A percentile compares a stretch with the other conserved stretches of the same genome.
Conservation (phyloP, 2,797 vertebrate genomes). For the Dendrocincla tyrannina region DNA sequence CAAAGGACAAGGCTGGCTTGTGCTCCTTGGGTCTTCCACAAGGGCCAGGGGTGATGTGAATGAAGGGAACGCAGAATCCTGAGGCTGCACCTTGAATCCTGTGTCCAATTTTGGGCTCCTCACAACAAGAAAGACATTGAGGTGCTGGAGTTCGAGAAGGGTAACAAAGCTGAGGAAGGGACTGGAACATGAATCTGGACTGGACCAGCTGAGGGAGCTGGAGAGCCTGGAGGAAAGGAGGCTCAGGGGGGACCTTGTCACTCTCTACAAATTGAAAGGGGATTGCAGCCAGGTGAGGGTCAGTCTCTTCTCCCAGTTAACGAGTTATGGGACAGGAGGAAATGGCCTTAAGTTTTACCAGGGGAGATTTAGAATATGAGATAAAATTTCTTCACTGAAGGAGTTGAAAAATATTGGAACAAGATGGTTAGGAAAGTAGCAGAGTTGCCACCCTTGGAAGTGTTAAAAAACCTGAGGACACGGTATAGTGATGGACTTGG, state of each 20-base stretch:
- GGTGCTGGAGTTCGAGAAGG: neutral
- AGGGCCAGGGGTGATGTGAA: neutral
- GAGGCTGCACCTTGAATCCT: neutral
- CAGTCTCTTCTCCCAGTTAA: neutral
- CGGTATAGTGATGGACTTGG: rapidly evolving
- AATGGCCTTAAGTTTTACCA: neutral
- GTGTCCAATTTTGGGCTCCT: neutral
- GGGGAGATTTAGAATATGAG: neutral
- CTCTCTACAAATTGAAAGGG: neutral
- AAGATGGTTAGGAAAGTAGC: neutral
- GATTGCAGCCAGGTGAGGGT: no score
- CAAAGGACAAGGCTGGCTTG: neutral
- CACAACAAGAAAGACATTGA: no score
- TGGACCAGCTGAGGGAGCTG: neutral
- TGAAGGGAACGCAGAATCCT: neutral
- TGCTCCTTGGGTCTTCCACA: neutral
- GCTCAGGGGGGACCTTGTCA: neutral
- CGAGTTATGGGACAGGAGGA: rapidly evolving
- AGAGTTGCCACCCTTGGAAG: neutral
- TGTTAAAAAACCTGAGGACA: neutral
- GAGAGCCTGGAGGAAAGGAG: neutral
- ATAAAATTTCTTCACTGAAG: neutral
- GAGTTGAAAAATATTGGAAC: neutral
- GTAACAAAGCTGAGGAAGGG: rapidly evolving
- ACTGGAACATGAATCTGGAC: neutral